Evolutionary conservation across 2,797 vertebrate species (phyloP), one percentile per base, ranked within the genome.

Genomic region (Sebastes iracundus): DNA sequence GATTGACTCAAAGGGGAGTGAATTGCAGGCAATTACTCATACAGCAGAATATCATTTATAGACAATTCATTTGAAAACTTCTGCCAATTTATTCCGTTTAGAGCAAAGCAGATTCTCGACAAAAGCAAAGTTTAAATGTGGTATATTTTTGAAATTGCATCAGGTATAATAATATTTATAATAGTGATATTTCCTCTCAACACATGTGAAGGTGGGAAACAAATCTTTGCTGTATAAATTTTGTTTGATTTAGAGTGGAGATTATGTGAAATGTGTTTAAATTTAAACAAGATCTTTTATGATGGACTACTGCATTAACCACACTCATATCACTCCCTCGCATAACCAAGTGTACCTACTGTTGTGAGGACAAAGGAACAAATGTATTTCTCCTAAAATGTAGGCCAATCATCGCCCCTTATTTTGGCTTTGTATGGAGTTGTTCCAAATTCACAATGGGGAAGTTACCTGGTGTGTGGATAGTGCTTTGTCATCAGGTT

Each of bases 1-100:
- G 92, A 95, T 94, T 92, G 91, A 93, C 93, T 94, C 94, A 94
- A 93, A 94, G 91, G 92, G 93, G 94, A 94, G 92, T 91, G 93
- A 92, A 94, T 94, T 89, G 89, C 87, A 92, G 88, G 93, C 93
- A 95, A 94, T 95, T 94, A 94, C 91, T 94, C 88, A 93, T 90
- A 90, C 82, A 83, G 87, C 84, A 88, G 90, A 92, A 92, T 93
- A 92, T 93, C 87, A 93, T 93, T 94, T 95, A 93, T 93, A 90
- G 81, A 88, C 88, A 85, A 88, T 90, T 94, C 87, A 89, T 91
- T 92, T 88, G 82, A 76, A 93, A 90, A 92, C 69, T 80, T 86
- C 77, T 80, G 77, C 83, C 77, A 85, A 75, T 93, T 66, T 89
- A 81, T 87, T 90, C 66, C 55, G 85, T 90, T 87, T 68, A 82